A percentile compares a stretch with the other conserved stretches of the same genome.
phyloP scores from a whole-genome alignment of 2,113 vertebrate genomes.

The Oreochromis spilurus region DNA sequence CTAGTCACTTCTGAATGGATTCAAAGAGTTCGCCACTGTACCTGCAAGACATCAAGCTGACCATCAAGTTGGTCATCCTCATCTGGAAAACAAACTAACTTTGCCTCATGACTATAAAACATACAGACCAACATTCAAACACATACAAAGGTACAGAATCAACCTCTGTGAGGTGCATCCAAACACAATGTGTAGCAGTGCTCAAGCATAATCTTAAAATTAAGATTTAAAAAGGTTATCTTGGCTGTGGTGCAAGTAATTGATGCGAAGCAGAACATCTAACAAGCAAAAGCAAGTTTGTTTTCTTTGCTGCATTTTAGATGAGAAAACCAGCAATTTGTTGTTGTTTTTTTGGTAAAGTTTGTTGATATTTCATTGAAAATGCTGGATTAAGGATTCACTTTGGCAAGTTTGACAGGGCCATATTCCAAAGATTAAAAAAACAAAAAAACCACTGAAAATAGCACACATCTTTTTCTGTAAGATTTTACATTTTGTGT shows the following conservation, averaged over 20 bases:
- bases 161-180: neutral
- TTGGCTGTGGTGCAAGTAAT: neutral
- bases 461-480: neutral
- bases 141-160: neutral
- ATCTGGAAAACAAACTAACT: no score
- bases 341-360: neutral
- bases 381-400: neutral
- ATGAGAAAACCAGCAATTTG: neutral
- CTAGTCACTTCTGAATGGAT: neutral
- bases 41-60: neutral
- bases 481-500: neutral
- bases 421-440: neutral
- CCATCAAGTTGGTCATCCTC: neutral
- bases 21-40: neutral
- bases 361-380: neutral
- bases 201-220: neutral
- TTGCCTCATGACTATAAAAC: neutral
- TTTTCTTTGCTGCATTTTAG: neutral
- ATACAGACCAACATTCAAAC: slow-evolving; percentile 8
- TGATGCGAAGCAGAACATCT: neutral
- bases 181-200: neutral
- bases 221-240: neutral
- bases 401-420: neutral
- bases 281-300: neutral
- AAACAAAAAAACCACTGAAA: neutral